phyloP scores from a whole-genome alignment of 2,797 vertebrate species.

The Cygnus olor region DNA sequence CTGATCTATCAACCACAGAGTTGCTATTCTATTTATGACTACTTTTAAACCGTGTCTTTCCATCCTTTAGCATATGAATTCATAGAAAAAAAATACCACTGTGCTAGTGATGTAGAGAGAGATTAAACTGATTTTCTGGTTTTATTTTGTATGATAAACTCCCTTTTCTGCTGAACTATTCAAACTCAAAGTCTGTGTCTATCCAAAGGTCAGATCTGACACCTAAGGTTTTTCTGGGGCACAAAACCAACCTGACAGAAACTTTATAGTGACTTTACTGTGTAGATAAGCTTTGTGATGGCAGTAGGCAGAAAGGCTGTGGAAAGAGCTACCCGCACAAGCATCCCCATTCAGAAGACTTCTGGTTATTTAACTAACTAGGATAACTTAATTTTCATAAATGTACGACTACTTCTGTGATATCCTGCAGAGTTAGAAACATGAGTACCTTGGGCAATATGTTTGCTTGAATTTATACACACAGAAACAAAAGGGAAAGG shows the following conservation, averaged over 20 bases:
- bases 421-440: neutral
- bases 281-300: neutral
- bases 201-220: constrained; percentile 25
- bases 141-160: neutral
- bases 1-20: neutral
- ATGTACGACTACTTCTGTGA: neutral
- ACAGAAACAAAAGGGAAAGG: neutral
- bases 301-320: neutral
- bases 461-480: neutral
- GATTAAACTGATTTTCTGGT: neutral
- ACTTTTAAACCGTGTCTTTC: neutral
- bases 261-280: neutral
- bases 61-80: neutral
- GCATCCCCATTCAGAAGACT: neutral
- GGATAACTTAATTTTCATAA: neutral
- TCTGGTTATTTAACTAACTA: neutral
- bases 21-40: neutral
- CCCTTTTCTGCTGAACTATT: constrained; percentile 13
- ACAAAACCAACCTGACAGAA: neutral
- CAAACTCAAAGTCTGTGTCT: neutral
- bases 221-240: constrained; percentile 4
- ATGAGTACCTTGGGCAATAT: neutral
- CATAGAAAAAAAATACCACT: neutral
- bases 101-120: neutral
- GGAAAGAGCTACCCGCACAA: neutral